These are phyloP conservation scores for Albula goreensis DNA, from an alignment of 2,113 vertebrate species.

Conservation along the genomic window DNA sequence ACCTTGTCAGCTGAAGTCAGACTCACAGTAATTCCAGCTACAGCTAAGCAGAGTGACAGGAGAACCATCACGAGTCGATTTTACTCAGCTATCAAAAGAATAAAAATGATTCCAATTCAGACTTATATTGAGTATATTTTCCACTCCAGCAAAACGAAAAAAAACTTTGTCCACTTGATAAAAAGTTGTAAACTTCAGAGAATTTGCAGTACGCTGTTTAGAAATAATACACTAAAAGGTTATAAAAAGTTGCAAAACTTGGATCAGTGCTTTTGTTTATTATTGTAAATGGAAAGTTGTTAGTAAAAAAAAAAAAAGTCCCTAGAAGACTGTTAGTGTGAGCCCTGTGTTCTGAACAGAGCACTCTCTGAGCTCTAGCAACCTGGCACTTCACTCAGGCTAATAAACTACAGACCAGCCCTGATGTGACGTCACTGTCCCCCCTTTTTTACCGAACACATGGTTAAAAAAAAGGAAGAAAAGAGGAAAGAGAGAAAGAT, in stretches of 20 bases:
- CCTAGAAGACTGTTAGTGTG: conserved; percentile 37
- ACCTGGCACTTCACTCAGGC: conserved; percentile 57
- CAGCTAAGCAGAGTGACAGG: conserved; percentile 76
- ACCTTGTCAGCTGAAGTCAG: conserved; percentile 82
- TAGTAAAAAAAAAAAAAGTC: conserved; percentile 49
- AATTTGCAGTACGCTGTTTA: conserved; percentile 43
- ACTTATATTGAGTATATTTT: conserved; percentile 26
- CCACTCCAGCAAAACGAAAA: conserved; percentile 9
- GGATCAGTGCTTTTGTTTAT: conserved; percentile 47
- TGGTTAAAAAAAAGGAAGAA: conserved; percentile 29
- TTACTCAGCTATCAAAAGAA: conserved; percentile 44
- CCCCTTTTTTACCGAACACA: conserved; percentile 50
- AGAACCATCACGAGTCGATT: conserved; percentile 80
- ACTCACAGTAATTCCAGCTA: conserved; percentile 71
- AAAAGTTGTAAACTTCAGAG: conserved; percentile 35
- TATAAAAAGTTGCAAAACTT: conserved; percentile 56
- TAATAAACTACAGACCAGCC: conserved; percentile 72
- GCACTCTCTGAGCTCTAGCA: conserved; percentile 53
- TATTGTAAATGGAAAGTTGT: conserved; percentile 49
- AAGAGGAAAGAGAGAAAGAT: conserved; percentile 18
- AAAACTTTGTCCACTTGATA: conserved; percentile 52
- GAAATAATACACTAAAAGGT: conserved; percentile 31
- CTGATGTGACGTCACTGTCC: conserved; percentile 65
- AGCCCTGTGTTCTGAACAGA: conserved; percentile 63
- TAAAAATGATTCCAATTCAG: conserved; percentile 40